These are phyloP conservation scores for Carlito syrichta DNA, from an alignment of 2,113 vertebrate genomes.

Conservation along the genomic window DNA sequence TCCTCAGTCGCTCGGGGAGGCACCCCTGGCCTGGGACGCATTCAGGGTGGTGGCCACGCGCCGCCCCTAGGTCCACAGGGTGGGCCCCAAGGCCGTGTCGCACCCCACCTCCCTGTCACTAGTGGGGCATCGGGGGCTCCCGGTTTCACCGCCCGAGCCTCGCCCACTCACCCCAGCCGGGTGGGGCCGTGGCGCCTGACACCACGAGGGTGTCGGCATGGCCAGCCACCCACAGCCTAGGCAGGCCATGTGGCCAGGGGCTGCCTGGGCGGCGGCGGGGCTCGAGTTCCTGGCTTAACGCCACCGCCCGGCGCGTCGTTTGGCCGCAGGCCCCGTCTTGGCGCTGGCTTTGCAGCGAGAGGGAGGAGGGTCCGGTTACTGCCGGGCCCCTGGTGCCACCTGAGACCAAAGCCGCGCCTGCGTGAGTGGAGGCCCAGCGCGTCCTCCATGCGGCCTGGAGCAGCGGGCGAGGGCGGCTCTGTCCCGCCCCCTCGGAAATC, in stretches of 20 bases:
- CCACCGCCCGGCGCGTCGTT: accelerated
- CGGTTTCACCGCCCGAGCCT: neutral
- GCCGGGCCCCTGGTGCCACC: neutral
- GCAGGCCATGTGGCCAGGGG: neutral
- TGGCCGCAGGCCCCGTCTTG: neutral
- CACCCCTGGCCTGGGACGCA: neutral
- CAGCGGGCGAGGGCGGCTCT: too few species aligned
- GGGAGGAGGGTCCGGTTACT: neutral
- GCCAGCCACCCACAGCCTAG: neutral
- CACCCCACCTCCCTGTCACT: neutral
- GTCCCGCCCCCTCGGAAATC: neutral
- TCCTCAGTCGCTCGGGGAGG: neutral
- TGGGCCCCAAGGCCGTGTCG: neutral
- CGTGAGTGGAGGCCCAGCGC: neutral
- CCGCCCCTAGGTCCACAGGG: too few species aligned
- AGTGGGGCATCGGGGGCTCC: accelerated
- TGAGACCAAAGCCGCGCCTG: neutral
- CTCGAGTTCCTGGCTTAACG: neutral
- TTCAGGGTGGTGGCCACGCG: too few species aligned
- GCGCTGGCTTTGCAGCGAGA: neutral
- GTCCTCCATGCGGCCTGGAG: accelerated
- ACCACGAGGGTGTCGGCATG: too few species aligned
- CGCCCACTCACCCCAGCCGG: neutral
- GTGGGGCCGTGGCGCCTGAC: neutral
- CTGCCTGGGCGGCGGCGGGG: accelerated